Evolutionary conservation across 1,140 invertebrate species (phyloP), one percentile per base, ranked within the genome.

Genomic region (Galleria mellonella): DNA sequence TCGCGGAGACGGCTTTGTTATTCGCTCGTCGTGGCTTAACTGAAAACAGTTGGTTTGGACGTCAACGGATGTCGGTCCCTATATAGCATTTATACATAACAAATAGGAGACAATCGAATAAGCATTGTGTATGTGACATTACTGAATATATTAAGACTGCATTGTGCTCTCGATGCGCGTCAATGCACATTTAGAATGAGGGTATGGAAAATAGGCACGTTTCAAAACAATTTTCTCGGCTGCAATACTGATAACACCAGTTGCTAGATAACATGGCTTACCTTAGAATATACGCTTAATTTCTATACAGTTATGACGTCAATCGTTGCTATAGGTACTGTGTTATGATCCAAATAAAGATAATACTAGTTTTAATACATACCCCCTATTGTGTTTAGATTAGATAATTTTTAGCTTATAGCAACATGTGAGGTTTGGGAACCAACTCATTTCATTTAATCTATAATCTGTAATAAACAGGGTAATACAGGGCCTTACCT

Each of bases 21-120:
- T 51, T 37, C 44, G 36, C 41, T 56, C 47, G 55, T 48, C 54
- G 53, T 63, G 50, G 47, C 47, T 50, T 43, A 58, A 73, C 65
- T 73, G 70, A 76, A 76, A 72, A 73, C 61, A 67, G 52, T 48
- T 55, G 62, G 45, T n/a, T n/a, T n/a, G 17, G 17, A 72, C 68
- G 69, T 68, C 63, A 76, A 61, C 70, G 70, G 70, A 72, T 76
- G 58, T 62, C 58, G 45, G 43, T 52, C 47, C 55, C 52, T 55
- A 44, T 55, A 40, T 30, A 41, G 52, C 51, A 62, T 63, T 66
- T 59, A 73, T 69, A 67, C 64, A 73, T 73, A 76, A 66, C 59
- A 67, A 73, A 57, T 69, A 56, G 37, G 55, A 58, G 59, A 72
- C 57, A 68, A 72, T 71, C 51, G 51, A 54, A 32, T 39, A 37